Evolutionary conservation across 1,140 invertebrate genomes (phyloP).

Genomic region (Conus betulinus): DNA sequence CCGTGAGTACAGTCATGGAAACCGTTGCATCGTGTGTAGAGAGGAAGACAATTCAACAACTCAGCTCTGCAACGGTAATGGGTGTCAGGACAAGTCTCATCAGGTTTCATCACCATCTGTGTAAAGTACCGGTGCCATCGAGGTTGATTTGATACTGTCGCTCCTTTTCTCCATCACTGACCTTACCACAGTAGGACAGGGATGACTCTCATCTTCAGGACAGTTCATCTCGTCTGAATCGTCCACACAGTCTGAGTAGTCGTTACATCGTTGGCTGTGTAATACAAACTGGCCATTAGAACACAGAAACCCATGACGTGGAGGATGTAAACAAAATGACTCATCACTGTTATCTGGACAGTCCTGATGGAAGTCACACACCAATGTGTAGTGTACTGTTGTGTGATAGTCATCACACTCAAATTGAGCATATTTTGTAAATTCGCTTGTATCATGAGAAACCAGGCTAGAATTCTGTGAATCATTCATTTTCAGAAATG

Average conservation of each 20-base stretch:
- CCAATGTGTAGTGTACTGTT: not conserved
- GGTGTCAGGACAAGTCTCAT: slow-evolving; percentile 22
- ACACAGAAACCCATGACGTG: not conserved
- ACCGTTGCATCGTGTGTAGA: slow-evolving; percentile 26
- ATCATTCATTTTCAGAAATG: no score
- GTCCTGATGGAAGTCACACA: not conserved
- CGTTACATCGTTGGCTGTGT: not conserved
- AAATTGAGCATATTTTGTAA: not conserved
- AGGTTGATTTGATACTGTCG: not conserved
- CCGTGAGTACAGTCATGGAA: not conserved
- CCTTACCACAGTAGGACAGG: not conserved
- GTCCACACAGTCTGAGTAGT: not conserved
- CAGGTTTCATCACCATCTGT: not conserved
- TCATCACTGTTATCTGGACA: not conserved
- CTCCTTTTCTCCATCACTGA: not conserved
- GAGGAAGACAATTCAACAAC: not conserved
- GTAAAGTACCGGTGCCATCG: not conserved
- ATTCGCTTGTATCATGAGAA: no score
- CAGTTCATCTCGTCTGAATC: not conserved
- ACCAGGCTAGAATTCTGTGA: no score
- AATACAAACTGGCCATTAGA: not conserved
- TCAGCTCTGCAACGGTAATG: slow-evolving; percentile 14
- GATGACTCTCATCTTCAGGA: not conserved
- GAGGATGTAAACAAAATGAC: not conserved
- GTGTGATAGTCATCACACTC: not conserved